These are phyloP conservation scores for Barbus barbus DNA, from an alignment of 2,113 vertebrate species.

Conservation along the genomic window DNA sequence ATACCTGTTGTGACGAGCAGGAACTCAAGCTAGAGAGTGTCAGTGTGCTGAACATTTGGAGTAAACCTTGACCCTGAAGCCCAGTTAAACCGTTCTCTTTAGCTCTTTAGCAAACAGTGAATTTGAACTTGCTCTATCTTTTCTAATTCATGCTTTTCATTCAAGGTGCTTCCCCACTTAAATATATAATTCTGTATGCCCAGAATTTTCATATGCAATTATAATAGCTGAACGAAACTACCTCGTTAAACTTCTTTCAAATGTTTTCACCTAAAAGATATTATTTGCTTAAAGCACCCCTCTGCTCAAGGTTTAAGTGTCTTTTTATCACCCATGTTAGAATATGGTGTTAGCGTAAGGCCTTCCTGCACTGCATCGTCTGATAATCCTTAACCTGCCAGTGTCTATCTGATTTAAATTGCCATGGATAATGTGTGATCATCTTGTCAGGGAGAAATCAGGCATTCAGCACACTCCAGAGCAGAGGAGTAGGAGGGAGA, in stretches of 20 bases:
- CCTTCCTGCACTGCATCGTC: neutral
- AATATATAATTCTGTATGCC: neutral
- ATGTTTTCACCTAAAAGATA: neutral
- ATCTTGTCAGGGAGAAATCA: constrained; percentile 46
- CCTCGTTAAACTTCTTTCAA: constrained; percentile 9
- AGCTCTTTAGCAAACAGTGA: neutral
- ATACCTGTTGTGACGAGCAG: neutral
- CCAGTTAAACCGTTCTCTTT: neutral
- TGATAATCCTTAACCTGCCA: constrained; percentile 40
- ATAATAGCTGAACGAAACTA: neutral
- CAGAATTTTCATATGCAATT: neutral
- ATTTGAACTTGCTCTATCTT: neutral
- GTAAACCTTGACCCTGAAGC: neutral
- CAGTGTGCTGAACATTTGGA: neutral
- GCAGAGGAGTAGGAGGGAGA: constrained; percentile 13
- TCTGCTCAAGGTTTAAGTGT: constrained; percentile 2
- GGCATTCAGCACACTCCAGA: constrained; percentile 38
- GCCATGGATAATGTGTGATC: constrained; percentile 62
- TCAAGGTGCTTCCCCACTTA: neutral
- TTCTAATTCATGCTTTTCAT: neutral
- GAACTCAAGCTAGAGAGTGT: neutral
- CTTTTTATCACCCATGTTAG: neutral
- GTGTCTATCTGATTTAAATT: constrained; percentile 51
- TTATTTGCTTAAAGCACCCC: neutral
- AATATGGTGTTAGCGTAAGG: constrained; percentile 12